Percentiles rank a stretch among this genome's conserved stretches.
phyloP scores from a whole-genome alignment of 1,140 invertebrate species.

The Heliconius melpomene region DNA sequence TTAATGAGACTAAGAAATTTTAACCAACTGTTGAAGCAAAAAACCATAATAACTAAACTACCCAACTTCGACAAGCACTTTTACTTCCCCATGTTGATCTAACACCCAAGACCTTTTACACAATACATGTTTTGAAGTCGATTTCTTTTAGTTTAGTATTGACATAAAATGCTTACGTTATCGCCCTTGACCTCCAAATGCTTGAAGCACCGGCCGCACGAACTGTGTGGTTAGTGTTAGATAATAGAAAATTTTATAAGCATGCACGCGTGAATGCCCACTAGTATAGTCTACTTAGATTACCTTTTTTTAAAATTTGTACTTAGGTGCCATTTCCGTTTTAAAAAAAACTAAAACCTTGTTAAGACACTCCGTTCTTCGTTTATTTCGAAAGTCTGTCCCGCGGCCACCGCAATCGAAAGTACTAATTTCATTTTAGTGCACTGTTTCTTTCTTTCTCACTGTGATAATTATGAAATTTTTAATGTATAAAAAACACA shows the following conservation, averaged over 20 bases:
- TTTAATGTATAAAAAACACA: no score
- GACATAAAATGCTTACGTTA: conserved; percentile 1
- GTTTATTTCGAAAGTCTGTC: no score
- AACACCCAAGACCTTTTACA: neutral
- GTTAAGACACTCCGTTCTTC: no score
- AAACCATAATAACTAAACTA: neutral
- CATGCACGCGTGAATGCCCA: neutral
- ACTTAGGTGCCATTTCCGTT: neutral
- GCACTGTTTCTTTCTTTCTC: no score
- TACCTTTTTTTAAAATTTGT: neutral
- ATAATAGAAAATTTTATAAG: conserved; percentile 17
- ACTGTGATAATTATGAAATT: no score
- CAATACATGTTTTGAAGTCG: neutral
- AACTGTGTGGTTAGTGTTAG: conserved; percentile 19
- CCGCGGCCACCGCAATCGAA: no score
- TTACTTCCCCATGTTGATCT: no score
- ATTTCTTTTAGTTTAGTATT: neutral
- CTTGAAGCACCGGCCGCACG: conserved; percentile 14
- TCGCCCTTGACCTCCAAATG: conserved; percentile 27
- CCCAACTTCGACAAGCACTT: neutral
- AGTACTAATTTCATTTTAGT: no score
- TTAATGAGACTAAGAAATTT: neutral
- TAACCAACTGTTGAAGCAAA: neutral
- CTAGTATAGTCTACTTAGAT: neutral
- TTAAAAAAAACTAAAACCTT: no score